Base-by-base conservation (phyloP, 1,140 invertebrate genomes). In the Galleria mellonella region DNA sequence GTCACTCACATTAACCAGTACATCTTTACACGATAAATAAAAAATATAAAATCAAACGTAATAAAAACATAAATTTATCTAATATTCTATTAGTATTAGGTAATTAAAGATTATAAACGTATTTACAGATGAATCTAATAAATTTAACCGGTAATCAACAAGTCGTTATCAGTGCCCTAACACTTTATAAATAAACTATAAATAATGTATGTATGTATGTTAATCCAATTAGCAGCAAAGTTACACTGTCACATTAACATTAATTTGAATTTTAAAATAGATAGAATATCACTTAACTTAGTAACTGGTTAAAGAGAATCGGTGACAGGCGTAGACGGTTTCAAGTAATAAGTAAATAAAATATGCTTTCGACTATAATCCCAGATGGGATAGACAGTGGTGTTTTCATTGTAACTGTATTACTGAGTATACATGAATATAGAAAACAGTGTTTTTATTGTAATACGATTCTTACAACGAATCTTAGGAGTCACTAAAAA, bases 201-300 rank as follows among this genome's bases (percentile, higher is more conserved):
- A 58, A 66, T 63, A 45, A 53, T 46, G 60, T 62, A 55, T 40
- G 37, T 45, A 45, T 36, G 41, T 37, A 60, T 42, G 49, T 77
- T 70, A 73, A 75, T 73, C 72, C 72, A 78, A 78, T 78, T 78
- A 78, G 64, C 44, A 53, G 51, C 57, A 43, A 59, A 47, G 39
- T 54, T 47, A 62, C 59, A 47, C 52, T 70, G 66, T 73, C 74
- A 63, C 55, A 75, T 78, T 78, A 62, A 49, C 74, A 78, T 78
- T 60, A 53, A 78, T 78, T 78, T 78, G 47, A 73, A 78, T 74
- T 75, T 75, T 67, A 75, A 74, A 75, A 56, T 55, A 63, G 60
- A 43, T 53, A 62, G 58, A 56, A 67, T 72, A 72, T 68, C 61
- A 70, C 65, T 63, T 23, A 23, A 23, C 2, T 23, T 50, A 43